phyloP scores from a whole-genome alignment of 2,888 invertebrate species.

The Terebella lapidaria region DNA sequence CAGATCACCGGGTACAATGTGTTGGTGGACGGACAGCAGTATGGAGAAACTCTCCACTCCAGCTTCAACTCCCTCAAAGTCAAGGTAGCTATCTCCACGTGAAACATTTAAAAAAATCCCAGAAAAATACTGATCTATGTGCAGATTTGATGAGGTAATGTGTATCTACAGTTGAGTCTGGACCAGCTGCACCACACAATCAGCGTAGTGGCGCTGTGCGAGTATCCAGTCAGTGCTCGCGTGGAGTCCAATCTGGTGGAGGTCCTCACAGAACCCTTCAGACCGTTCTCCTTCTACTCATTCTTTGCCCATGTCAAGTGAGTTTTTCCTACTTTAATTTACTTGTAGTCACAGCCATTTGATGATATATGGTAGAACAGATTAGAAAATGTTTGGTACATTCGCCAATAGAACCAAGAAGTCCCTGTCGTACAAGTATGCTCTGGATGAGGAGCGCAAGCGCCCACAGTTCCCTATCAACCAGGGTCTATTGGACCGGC shows the following conservation, averaged over 20 bases:
- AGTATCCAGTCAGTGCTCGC: constrained; percentile 42
- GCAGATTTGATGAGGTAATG: too few relatives aligned
- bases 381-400: too few relatives aligned
- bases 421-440: constrained; percentile 23
- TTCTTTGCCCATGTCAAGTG: constrained; percentile 31
- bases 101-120: too few relatives aligned
- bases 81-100: too few relatives aligned
- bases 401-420: too few relatives aligned
- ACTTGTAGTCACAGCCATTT: too few relatives aligned
- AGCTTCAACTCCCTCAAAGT: constrained; percentile 44
- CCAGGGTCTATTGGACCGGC: constrained; percentile 45
- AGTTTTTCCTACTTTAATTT: too few relatives aligned
- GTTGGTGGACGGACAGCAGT: constrained; percentile 53
- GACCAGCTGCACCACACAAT: constrained; percentile 43
- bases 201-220: constrained; percentile 46
- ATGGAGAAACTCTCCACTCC: constrained; percentile 47
- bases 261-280: constrained; percentile 47
- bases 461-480: constrained; percentile 16
- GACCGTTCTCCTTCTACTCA: constrained; percentile 50
- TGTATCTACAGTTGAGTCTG: constrained; percentile 41
- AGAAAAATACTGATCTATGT: too few relatives aligned
- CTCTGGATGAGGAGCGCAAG: constrained; percentile 21
- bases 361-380: too few relatives aligned
- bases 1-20: constrained; percentile 47
- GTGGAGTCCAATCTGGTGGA: constrained; percentile 49